Evolutionary conservation across 2,113 vertebrate genomes (phyloP).

Genomic region (Gavia stellata): DNA sequence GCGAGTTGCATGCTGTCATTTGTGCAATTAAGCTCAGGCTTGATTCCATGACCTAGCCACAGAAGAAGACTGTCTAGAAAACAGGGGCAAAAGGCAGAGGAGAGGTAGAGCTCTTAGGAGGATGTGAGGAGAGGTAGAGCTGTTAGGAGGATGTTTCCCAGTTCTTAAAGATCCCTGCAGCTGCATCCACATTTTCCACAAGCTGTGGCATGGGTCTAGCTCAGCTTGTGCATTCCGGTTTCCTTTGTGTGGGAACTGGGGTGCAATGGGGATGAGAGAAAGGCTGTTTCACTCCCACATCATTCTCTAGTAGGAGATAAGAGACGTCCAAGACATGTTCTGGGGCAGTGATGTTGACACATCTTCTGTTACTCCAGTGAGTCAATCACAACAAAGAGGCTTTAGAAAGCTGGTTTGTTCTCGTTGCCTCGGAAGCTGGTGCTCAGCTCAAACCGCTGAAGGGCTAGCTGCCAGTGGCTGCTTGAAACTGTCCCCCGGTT

Average conservation of each 20-base stretch:
- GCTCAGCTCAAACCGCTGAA: not conserved
- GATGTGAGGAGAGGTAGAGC: not conserved
- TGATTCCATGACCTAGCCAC: not conserved
- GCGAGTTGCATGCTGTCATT: not conserved
- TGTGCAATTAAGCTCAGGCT: not conserved
- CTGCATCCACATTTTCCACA: not conserved
- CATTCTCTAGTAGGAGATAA: not conserved
- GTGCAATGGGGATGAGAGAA: not conserved
- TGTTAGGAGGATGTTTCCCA: not conserved
- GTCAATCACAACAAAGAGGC: not conserved
- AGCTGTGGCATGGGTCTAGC: not conserved
- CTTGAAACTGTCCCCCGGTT: not conserved
- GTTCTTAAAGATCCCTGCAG: not conserved
- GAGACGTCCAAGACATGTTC: not conserved
- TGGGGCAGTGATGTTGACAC: not conserved
- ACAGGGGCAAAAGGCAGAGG: not conserved
- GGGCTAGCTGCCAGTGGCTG: not conserved
- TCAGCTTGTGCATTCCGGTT: not conserved
- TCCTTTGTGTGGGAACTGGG: not conserved
- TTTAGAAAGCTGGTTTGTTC: not conserved
- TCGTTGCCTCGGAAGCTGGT: not conserved
- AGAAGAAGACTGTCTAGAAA: not conserved
- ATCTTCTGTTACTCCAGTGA: not conserved
- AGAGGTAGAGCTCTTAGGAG: not conserved
- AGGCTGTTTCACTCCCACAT: not conserved